phyloP scores from a whole-genome alignment of 2,113 vertebrate genomes.

The Myotis davidii region DNA sequence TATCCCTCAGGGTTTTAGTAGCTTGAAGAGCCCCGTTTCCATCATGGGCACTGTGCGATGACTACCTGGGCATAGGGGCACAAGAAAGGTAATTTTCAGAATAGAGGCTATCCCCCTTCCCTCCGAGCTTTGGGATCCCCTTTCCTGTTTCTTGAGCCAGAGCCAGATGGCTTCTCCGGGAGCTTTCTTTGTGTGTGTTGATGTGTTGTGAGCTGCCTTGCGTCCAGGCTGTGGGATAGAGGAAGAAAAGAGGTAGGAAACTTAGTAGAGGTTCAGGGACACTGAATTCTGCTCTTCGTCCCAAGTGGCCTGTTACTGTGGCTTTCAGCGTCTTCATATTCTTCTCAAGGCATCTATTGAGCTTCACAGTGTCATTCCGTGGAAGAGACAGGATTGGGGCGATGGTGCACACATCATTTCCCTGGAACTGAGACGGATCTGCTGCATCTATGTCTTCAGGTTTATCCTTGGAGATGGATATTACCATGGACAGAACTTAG shows the following conservation, averaged over 20 bases:
- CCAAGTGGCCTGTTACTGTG: background rate
- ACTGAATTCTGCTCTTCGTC: background rate
- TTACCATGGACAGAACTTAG: background rate
- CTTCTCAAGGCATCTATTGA: background rate
- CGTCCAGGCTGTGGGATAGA: background rate
- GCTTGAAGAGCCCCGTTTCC: background rate
- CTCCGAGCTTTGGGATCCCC: background rate
- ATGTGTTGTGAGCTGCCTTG: background rate
- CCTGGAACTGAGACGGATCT: background rate
- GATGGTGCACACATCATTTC: background rate
- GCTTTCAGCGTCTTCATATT: background rate
- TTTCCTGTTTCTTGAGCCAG: background rate
- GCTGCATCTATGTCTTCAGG: background rate
- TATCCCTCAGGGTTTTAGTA: background rate
- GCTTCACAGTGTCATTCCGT: background rate
- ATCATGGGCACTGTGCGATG: background rate
- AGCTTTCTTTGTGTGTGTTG: background rate
- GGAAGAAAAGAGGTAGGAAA: background rate
- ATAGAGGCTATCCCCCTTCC: too few species aligned
- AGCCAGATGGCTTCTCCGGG: background rate
- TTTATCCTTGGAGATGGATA: background rate
- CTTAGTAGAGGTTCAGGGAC: background rate
- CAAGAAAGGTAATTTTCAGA: background rate
- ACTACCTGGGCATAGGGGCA: background rate
- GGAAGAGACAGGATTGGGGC: background rate